phyloP scores from a whole-genome alignment of 1,140 invertebrate species.

The Anastrepha obliqua region DNA sequence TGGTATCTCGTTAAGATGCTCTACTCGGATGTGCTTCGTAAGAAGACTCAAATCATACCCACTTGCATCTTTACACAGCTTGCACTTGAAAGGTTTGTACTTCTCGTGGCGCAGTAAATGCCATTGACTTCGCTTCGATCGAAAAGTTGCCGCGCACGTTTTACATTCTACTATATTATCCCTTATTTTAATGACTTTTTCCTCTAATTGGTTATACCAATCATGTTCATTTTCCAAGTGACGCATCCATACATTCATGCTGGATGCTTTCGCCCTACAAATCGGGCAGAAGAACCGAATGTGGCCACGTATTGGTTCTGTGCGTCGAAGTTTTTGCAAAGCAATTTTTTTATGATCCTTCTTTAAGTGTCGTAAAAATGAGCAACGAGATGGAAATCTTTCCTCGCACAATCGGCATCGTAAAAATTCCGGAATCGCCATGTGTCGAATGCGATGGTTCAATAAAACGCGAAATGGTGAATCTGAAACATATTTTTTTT shows the following conservation, averaged over 20 bases:
- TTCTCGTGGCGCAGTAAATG: conserved; percentile 26
- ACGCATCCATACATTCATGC: not conserved
- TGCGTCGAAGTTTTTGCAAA: not conserved
- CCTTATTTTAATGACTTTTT: not conserved
- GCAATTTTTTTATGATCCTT: conserved; percentile 6
- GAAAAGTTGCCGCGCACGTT: not conserved
- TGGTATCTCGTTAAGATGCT: conserved; percentile 8
- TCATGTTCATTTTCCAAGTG: conserved; percentile 24
- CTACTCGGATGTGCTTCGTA: not conserved
- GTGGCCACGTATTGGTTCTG: not conserved
- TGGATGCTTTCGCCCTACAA: not conserved
- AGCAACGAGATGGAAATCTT: not conserved
- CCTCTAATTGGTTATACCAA: not conserved
- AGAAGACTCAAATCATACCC: not conserved
- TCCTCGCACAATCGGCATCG: conserved; percentile 35
- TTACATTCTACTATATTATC: conserved; percentile 24
- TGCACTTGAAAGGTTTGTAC: conserved; percentile 7
- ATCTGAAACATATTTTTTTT: conserved; percentile 16
- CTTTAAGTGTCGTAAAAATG: not conserved
- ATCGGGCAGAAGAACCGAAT: not conserved
- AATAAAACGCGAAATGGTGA: not conserved
- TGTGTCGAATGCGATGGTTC: conserved; percentile 31
- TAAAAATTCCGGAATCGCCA: conserved; percentile 7
- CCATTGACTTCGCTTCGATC: not conserved
- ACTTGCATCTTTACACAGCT: not conserved